Conservation (phyloP, 2,888 invertebrate genomes). For the Empis livida region DNA sequence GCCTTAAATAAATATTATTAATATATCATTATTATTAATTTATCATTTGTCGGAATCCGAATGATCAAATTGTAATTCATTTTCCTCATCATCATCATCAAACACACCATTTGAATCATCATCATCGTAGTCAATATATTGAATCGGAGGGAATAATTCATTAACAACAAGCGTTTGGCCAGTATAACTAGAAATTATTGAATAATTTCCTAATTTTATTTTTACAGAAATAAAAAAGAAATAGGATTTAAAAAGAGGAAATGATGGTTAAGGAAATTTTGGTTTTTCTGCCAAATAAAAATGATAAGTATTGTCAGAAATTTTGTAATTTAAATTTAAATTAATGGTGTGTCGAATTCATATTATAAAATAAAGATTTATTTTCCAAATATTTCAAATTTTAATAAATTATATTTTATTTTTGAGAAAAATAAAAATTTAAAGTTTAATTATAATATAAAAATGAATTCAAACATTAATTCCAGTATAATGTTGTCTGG, state of each 20-base stretch:
- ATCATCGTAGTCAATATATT: constrained; percentile 27
- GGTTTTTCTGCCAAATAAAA: not conserved
- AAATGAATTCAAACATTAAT: too few species aligned
- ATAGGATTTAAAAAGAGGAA: too few species aligned
- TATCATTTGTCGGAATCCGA: constrained; percentile 11
- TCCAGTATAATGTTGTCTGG: too few species aligned
- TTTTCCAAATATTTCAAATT: too few species aligned
- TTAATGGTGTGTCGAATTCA: constrained; percentile 10
- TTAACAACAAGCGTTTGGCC: constrained; percentile 86
- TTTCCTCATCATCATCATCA: constrained; percentile 17
- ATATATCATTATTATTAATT: constrained; percentile 5
- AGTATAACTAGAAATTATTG: constrained; percentile 63
- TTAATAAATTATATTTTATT: too few species aligned
- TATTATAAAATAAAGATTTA: not conserved
- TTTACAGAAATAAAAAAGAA: too few species aligned
- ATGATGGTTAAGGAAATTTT: not conserved
- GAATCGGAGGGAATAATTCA: constrained; percentile 72
- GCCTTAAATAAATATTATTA: not conserved
- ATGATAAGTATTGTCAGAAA: too few species aligned
- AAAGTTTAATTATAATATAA: too few species aligned
- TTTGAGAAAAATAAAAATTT: too few species aligned
- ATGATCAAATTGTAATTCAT: constrained; percentile 30
- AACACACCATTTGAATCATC: constrained; percentile 19
- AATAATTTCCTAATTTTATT: too few species aligned
- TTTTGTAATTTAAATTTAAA: constrained; percentile 9